Conservation (phyloP, 23 tunicate species). For the Styela plicata region DNA sequence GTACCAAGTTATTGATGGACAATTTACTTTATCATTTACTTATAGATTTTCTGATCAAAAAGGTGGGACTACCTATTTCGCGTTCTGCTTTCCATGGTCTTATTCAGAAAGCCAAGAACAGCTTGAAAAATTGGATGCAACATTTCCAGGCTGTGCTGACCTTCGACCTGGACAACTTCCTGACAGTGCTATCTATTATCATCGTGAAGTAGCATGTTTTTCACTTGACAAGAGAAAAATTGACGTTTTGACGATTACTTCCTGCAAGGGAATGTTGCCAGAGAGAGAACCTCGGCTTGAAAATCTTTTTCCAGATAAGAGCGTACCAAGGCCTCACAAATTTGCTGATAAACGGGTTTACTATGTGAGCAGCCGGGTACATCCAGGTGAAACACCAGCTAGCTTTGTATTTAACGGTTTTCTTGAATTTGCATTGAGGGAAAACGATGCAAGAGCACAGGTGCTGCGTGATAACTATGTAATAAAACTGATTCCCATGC, state of each 20-base stretch:
- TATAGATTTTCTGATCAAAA: slow-evolving; percentile 67
- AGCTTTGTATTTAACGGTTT: slow-evolving; percentile 94
- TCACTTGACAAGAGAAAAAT: slow-evolving; percentile 69
- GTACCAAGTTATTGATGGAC: slow-evolving; percentile 76
- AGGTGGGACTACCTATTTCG: slow-evolving; percentile 91
- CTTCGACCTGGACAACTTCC: slow-evolving; percentile 46
- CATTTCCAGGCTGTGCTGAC: slow-evolving; percentile 40
- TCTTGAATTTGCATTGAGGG: slow-evolving; percentile 76
- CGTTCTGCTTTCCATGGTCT: slow-evolving; percentile 89
- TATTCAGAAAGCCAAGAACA: slow-evolving; percentile 79
- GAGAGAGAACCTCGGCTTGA: slow-evolving; percentile 66
- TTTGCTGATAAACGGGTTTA: slow-evolving; percentile 65
- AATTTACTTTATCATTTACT: slow-evolving; percentile 73
- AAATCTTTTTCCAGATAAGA: slow-evolving; percentile 53
- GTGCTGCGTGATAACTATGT: slow-evolving; percentile 63
- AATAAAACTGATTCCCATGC: slow-evolving; percentile 83
- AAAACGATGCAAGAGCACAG: slow-evolving; percentile 83
- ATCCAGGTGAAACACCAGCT: slow-evolving; percentile 99
- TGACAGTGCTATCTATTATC: slow-evolving; percentile 74
- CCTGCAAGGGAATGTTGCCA: slow-evolving; percentile 60
- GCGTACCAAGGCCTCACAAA: slow-evolving; percentile 56
- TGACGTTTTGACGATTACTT: slow-evolving; percentile 78
- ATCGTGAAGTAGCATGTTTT: slow-evolving; percentile 70
- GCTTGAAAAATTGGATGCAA: slow-evolving; percentile 56
- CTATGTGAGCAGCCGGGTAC: slow-evolving; percentile 83